Percentiles rank a stretch among this genome's conserved stretches.
phyloP scores from a whole-genome alignment of 2,113 vertebrate genomes.

The Bothrops jararaca region DNA sequence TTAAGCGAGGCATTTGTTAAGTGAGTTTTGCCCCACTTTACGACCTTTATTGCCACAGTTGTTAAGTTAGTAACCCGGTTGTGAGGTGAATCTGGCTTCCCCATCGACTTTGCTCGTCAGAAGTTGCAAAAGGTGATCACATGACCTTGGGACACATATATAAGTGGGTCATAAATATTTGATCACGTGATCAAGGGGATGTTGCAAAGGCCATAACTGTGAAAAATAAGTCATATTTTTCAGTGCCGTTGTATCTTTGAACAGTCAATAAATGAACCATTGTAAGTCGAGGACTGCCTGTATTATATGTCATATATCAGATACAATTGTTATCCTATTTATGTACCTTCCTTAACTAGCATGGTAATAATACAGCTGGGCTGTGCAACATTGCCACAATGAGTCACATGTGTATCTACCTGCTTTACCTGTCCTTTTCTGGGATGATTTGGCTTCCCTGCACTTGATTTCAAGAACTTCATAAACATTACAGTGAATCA shows the following conservation, averaged over 20 bases:
- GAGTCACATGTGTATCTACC: neutral
- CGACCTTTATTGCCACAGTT: too few relatives aligned
- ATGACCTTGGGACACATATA: too few relatives aligned
- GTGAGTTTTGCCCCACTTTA: neutral
- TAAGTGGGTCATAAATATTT: too few relatives aligned
- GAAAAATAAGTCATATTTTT: neutral
- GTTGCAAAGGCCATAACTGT: neutral
- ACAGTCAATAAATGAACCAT: neutral
- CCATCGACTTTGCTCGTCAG: too few relatives aligned
- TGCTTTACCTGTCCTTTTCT: neutral
- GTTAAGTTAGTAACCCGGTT: too few relatives aligned
- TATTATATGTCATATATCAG: neutral
- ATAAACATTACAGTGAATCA: neutral
- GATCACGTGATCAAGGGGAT: too few relatives aligned
- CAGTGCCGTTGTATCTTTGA: neutral
- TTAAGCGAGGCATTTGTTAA: neutral
- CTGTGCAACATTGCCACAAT: neutral
- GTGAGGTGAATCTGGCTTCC: too few relatives aligned
- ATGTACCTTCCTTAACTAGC: neutral
- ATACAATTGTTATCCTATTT: neutral
- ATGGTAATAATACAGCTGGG: neutral
- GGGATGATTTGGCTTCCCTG: neutral
- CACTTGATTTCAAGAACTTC: neutral
- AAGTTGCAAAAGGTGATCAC: too few relatives aligned
- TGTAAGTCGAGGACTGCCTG: neutral